Conservation (phyloP, 1,140 invertebrate species). For the Stenopsyche tienmushanensis region DNA sequence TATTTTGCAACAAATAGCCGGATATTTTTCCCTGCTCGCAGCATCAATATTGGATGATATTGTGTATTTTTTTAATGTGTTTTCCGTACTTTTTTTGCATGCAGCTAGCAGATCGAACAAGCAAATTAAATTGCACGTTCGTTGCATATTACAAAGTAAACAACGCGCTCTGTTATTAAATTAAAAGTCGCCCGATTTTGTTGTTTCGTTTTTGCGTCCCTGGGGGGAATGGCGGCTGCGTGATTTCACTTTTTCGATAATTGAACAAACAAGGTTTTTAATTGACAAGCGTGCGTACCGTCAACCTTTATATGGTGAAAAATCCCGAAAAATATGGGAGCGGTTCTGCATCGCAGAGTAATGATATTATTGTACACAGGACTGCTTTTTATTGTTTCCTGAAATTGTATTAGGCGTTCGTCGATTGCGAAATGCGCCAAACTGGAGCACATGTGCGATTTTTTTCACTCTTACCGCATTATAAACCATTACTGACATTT, state of each 20-base stretch:
- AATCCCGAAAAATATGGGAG: not conserved
- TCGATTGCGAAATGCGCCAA: too few species aligned
- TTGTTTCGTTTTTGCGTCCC: constrained; percentile 6
- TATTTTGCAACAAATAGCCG: too few species aligned
- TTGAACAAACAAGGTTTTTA: constrained; percentile 38
- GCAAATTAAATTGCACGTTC: not conserved
- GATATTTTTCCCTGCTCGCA: too few species aligned
- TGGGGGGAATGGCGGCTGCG: constrained; percentile 1
- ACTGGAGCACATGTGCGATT: too few species aligned
- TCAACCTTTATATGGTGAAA: constrained; percentile 7
- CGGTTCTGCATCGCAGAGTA: not conserved
- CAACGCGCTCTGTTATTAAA: not conserved
- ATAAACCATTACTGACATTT: too few species aligned
- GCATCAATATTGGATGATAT: too few species aligned
- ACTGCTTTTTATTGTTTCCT: too few species aligned
- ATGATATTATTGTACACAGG: not conserved
- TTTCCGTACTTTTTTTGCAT: too few species aligned
- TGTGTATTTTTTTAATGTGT: too few species aligned
- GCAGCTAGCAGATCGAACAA: not conserved
- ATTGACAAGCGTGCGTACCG: constrained; percentile 22
- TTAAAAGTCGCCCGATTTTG: constrained; percentile 3
- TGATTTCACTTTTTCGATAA: constrained; percentile 34
- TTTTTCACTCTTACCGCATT: too few species aligned
- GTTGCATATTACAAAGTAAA: not conserved
- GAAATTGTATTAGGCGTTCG: too few species aligned